Evolutionary conservation across 2,888 invertebrate genomes (phyloP).

Genomic region (Mythimna pallens): DNA sequence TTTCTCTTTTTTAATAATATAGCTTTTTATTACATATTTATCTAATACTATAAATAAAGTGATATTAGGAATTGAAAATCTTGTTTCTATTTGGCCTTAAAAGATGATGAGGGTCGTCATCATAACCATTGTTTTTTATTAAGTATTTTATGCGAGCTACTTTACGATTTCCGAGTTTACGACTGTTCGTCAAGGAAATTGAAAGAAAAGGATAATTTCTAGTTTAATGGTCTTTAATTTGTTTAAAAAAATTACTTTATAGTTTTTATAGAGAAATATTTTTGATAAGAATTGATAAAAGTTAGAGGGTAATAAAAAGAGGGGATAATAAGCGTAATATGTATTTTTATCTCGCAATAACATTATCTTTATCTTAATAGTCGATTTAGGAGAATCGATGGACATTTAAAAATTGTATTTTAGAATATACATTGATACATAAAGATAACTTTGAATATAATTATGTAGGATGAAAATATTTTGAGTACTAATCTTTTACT

Average conservation of each 20-base stretch:
- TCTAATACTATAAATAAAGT: constrained; percentile 23
- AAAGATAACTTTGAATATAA: no score
- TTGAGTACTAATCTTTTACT: neutral
- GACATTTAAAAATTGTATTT: neutral
- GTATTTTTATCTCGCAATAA: constrained; percentile 19
- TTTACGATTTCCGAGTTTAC: constrained; percentile 66
- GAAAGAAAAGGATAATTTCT: constrained; percentile 52
- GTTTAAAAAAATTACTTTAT: constrained; percentile 34
- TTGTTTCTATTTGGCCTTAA: constrained; percentile 57
- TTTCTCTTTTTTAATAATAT: constrained; percentile 3
- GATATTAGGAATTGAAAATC: constrained; percentile 46
- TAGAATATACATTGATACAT: no score
- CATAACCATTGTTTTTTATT: constrained; percentile 68
- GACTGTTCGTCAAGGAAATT: constrained; percentile 57
- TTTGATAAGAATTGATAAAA: constrained; percentile 30
- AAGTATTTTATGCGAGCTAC: constrained; percentile 65
- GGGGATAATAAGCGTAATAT: no score
- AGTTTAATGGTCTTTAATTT: constrained; percentile 38
- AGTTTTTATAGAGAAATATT: constrained; percentile 15
- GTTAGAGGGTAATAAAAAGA: neutral
- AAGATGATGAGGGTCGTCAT: constrained; percentile 62
- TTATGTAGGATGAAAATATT: neutral
- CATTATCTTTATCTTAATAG: constrained; percentile 23
- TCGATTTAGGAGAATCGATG: constrained; percentile 7
- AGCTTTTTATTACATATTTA: constrained; percentile 24